A percentile compares a stretch with the other conserved stretches of the same genome.
Evolutionary conservation across 2,113 vertebrate genomes (phyloP).

Genomic region (Cinclus mexicanus): DNA sequence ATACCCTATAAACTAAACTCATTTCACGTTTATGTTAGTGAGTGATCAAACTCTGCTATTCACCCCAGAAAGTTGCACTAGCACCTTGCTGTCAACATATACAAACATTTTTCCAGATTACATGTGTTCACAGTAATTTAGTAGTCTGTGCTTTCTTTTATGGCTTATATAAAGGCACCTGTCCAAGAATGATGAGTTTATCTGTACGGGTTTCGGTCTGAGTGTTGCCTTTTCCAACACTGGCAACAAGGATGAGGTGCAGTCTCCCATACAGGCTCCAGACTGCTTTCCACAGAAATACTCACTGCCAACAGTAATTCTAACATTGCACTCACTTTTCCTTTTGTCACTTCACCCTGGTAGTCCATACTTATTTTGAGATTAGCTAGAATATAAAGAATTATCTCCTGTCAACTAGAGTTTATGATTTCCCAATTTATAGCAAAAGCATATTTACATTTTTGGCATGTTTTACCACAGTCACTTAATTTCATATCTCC

Average conservation of each 20-base stretch:
- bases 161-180: neutral
- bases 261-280: neutral
- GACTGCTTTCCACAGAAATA: neutral
- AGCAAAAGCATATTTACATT: neutral
- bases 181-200: neutral
- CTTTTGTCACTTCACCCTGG: neutral
- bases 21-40: neutral
- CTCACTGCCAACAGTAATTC: neutral
- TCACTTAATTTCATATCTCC: neutral
- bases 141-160: neutral
- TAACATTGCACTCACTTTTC: neutral
- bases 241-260: neutral
- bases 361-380: neutral
- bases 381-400: neutral
- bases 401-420: neutral
- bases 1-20: neutral
- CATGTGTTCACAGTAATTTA: neutral
- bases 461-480: neutral
- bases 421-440: neutral
- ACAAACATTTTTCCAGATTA: neutral
- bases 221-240: neutral
- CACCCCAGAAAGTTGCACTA: neutral
- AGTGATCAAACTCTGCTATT: neutral
- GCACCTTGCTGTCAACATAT: neutral
- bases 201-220: neutral